Evolutionary conservation across 2,113 vertebrate genomes (phyloP).

Genomic region (Pitta sordida): DNA sequence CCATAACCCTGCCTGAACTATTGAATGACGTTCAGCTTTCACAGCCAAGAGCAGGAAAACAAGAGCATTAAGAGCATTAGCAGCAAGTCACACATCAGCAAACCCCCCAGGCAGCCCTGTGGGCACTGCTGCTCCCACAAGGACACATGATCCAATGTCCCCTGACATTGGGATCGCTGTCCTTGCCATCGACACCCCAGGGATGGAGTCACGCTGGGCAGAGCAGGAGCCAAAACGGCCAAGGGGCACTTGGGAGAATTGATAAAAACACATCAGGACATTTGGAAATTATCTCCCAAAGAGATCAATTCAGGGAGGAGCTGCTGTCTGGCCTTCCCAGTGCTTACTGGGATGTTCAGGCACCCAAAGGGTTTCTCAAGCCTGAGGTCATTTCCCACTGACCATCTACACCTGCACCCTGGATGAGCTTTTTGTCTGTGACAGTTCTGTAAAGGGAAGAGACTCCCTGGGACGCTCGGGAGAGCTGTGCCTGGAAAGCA

Average conservation of each 20-base stretch:
- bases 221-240: neutral
- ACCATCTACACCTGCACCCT: neutral
- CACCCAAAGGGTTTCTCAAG: neutral
- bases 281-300: neutral
- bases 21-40: neutral
- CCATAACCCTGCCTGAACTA: neutral
- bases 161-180: neutral
- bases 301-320: neutral
- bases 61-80: neutral
- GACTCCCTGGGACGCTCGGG: fast-evolving
- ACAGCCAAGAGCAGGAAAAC: neutral
- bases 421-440: neutral
- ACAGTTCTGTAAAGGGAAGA: neutral
- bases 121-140: neutral
- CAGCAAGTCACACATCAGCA: neutral
- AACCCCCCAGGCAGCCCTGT: neutral
- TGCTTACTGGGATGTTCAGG: neutral
- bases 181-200: neutral
- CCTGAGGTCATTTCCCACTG: neutral
- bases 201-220: neutral
- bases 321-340: neutral
- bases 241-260: neutral
- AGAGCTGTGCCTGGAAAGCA: neutral
- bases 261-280: neutral
- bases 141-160: neutral